Evolutionary conservation across 2,797 vertebrate genomes (phyloP), one percentile per base, ranked within the genome.

Genomic region (Ciconia nigra): DNA sequence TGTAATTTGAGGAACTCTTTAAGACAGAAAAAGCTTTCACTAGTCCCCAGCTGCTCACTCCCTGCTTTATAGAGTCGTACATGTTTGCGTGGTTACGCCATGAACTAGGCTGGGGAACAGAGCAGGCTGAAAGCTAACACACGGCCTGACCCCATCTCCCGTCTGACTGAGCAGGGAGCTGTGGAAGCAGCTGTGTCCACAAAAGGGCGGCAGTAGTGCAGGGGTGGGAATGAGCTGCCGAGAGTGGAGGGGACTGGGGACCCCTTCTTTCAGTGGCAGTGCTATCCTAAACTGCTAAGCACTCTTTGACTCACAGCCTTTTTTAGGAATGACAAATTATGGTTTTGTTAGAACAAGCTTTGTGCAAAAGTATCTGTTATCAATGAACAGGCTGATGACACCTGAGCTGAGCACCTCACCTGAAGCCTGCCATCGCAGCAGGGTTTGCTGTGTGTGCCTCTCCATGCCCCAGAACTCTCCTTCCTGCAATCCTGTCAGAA

Each of bases 81-180:
- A 2, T 70, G 44, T 73, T 89, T 95, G 85, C 0, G 0, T 3
- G 33, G 57, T 67, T 65, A 82, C 0, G 0, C 70, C 66, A 17
- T 1, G 58, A 67, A 14, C 52, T 33, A 52, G 63, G 37, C 65
- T 74, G 79, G 76, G 72, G 44, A 21, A 28, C 35, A 24, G n/a
- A 6, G 5, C 13, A 1, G 10, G 39, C 70, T 63, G 54, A 25
- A 31, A 82, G 83, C 42, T 46, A 25, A 33, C 33, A 11, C 5
- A 4, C 11, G 4, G 41, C 19, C 63, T 6, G 57, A 69, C 41
- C 33, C 0, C 0, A 7, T 8, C 63, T 57, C 37, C 24, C 0
- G 0, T 47, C 52, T n/a, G 57, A 24, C 7, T 6, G 1, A 35
- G 28, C 49, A 4, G 1, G 1, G 55, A 33, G 55, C 93, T 19